Base-by-base conservation (phyloP, 1,140 invertebrate species). In the Samia ricini region DNA sequence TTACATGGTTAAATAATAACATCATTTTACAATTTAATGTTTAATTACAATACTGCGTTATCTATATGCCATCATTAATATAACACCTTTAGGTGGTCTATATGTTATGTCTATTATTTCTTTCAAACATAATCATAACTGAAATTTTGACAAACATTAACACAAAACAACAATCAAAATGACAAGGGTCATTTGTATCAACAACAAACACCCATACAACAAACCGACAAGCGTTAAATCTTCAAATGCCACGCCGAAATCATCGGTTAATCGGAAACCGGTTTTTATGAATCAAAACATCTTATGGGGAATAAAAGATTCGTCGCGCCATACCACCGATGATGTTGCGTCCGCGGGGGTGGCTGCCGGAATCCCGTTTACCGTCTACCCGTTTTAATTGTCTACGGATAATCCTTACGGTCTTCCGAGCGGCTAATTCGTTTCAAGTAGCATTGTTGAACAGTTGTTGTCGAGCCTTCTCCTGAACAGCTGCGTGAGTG, bases 371-470 rank as follows among this genome's bases (percentile, higher is more conserved):
- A 22, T 20, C 24, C 24, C 55, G 23, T 33, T 24, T 18, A 18
- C 19, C 26, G 26, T 56, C 55, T 56, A 33, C 55, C 54, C 66
- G 71, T 78, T 84, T 79, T 86, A 84, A 85, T 86, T 86, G 82
- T 88, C 56, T 74, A 76, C 64, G 77, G 77, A 71, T 86, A 79
- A 86, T 50, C 57, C 21, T 42, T 19, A 69, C 76, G 69, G 69
- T 68, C 71, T 75, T 78, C 84, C 72, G 72, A 76, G 79, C 83
- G 76, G 66, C 70, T 80, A 86, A 88, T 84, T 84, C 82, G 63
- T 61, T 84, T 81, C 85, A 81, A 88, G 81, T 80, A 82, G 77
- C 67, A 56, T 71, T 81, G 57, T 82, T 83, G 82, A 82, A 56
- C 54, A 50, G 51, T 51, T 59, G 67, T 61, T 66, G 64, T 68